Base-by-base conservation (phyloP, 2,797 vertebrate species). In the Ambastaia sidthimunki region DNA sequence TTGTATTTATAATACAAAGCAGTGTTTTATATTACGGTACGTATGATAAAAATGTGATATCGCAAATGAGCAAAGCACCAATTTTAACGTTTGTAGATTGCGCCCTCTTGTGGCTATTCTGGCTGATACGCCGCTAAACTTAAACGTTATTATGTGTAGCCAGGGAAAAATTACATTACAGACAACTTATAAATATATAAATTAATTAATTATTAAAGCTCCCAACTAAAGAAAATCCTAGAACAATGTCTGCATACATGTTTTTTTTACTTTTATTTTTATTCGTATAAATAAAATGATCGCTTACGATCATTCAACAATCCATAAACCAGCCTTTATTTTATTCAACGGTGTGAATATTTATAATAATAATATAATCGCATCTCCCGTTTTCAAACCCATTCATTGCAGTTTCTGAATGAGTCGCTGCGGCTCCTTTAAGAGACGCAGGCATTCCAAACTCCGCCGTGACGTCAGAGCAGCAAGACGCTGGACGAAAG, bases 391-490 rank as follows among this genome's bases (percentile, higher is more conserved):
- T 54, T 2, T 34, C 7, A 9, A 34, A 7, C 16, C 7, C 11
- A 59, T 59, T 59, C 21, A 59, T 11, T 25, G 55, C 21, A 13
- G 11, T 59, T 59, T 59, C 1, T 23, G 21, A 59, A 59, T 13
- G 21, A 59, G 19, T 59, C 55, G 31, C 2, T 21, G 31, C 54
- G 75, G 71, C 69, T 63, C 85, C 88, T 89, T 89, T 89, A 89
- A 89, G 80, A 83, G 37, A 44, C 23, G 34, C 52, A 60, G 31
- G 57, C 76, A 25, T 75, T 78, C 84, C 37, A 63, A 28, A 67
- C 71, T 7, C 9, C 13, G 11, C 68, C 47, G 80, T 94, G 93
- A 94, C 93, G 93, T 94, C 91, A 71, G 80, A 82, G 73, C 34
- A 66, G 76, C 19, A 80, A 82, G 87, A 83, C 87, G 57, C 80